These are phyloP conservation scores for Vanessa atalanta DNA, from an alignment of 1,140 invertebrate genomes.

Conservation along the genomic window DNA sequence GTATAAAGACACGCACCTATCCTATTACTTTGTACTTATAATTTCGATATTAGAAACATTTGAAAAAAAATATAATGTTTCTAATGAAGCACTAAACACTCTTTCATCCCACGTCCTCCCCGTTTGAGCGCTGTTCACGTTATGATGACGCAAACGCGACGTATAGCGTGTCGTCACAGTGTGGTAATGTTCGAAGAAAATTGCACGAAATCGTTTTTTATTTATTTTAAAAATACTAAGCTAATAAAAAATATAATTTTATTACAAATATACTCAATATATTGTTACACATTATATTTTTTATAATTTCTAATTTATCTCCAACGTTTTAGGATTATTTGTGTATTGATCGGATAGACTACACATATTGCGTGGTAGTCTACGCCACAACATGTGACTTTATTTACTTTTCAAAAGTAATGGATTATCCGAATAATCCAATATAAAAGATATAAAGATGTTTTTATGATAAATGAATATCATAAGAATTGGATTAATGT, in stretches of 20 bases:
- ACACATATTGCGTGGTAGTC: constrained; percentile 28
- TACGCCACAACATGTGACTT: constrained; percentile 11
- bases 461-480: too few relatives aligned
- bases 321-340: neutral
- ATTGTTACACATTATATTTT: constrained; percentile 30
- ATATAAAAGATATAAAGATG: too few relatives aligned
- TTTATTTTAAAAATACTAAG: constrained; percentile 23
- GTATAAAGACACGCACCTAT: constrained; percentile 58
- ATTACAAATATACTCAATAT: constrained; percentile 6
- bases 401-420: neutral
- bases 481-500: too few relatives aligned
- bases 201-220: constrained; percentile 50
- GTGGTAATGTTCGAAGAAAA: constrained; percentile 42
- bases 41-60: constrained; percentile 79
- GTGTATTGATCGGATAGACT: constrained; percentile 30
- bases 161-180: constrained; percentile 68
- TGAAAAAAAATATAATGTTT: constrained; percentile 75
- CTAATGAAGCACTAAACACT: constrained; percentile 63
- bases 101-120: constrained; percentile 72
- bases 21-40: constrained; percentile 79
- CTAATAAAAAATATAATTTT: neutral
- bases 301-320: constrained; percentile 3
- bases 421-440: neutral
- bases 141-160: constrained; percentile 77
- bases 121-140: constrained; percentile 69